Conservation (phyloP, 2,888 invertebrate species). For the Drosophila multiciliata region DNA sequence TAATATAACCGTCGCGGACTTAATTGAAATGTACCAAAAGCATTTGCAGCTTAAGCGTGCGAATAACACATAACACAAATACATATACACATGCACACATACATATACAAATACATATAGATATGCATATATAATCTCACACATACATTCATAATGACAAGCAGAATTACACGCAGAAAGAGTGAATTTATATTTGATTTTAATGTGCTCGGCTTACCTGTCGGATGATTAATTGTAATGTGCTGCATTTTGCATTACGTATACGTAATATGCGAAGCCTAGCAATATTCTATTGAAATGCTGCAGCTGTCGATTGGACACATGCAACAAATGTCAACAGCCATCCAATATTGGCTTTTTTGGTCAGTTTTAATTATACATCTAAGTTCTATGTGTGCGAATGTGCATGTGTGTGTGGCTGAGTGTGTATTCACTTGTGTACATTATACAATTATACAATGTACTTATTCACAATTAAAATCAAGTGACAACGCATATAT, state of each 20-base stretch:
- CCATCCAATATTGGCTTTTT: constrained; percentile 14
- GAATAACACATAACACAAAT: constrained; percentile 36
- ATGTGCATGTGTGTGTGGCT: background rate
- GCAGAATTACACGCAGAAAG: constrained; percentile 48
- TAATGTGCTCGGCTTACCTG: constrained; percentile 70
- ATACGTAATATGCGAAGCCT: constrained; percentile 19
- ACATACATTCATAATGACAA: constrained; percentile 10
- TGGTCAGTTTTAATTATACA: constrained; percentile 41
- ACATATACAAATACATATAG: background rate
- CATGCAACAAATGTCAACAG: constrained; percentile 36
- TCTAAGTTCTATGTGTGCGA: constrained; percentile 13
- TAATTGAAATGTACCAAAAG: constrained; percentile 68
- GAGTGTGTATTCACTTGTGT: background rate
- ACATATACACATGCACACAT: constrained; percentile 14
- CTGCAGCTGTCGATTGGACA: constrained; percentile 26
- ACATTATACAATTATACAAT: background rate
- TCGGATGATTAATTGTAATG: constrained; percentile 78
- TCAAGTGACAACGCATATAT: constrained; percentile 11
- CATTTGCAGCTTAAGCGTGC: constrained; percentile 54
- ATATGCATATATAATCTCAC: constrained; percentile 7
- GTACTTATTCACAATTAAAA: constrained; percentile 27
- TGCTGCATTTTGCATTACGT: constrained; percentile 67
- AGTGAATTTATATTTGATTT: constrained; percentile 69
- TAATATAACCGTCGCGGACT: constrained; percentile 68
- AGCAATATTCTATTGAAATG: constrained; percentile 38